Base-by-base conservation (phyloP, 1,140 invertebrate genomes). In the Belonocnema kinseyi region DNA sequence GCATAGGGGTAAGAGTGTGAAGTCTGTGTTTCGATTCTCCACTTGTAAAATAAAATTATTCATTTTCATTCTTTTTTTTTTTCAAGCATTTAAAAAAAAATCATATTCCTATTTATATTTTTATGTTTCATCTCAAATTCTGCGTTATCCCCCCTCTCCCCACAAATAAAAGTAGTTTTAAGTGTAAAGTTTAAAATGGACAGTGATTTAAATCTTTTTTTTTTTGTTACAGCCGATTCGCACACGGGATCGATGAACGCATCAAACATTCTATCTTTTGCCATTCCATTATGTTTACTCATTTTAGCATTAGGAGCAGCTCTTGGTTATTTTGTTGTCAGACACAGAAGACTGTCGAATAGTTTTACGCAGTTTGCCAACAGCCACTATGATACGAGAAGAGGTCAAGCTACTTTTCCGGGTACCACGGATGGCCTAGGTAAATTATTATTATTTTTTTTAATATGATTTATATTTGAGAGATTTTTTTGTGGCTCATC, bases 331-430 rank as follows among this genome's bases (percentile, higher is more conserved):
- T 93, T 95, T 79, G 91, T 94, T 50, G 85, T 96, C 40, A 92
- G 96, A 76, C 95, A 97, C 89, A 92, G 94, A 76, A 93, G 96
- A 74, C 91, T 97, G 26, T 94, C 96, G 82, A 93, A 94, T 76
- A 95, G 94, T 79, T 97, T 97, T 91, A 93, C 95, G 6, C 93
- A 95, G 52, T 97, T 97, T 90, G 95, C 95, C 14, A 96, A 96
- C 86, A 96, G 95, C 85, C 96, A 97, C 88, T 98, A 98, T 87
- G 95, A 97, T 91, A 95, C 95, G 21, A 93, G 96, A 82, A 95
- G 96, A 53, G 96, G 95, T 70, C 95, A 96, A 81, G 96, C 97
- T 13, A 97, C 96, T 71, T 97, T 98, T 87, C 89, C 89, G 7
- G 92, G 92, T 17, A 94, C 93, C 51, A 94, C 94, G 73, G 94